phyloP scores from a whole-genome alignment of 2,888 invertebrate genomes.

The Rutpela maculata region DNA sequence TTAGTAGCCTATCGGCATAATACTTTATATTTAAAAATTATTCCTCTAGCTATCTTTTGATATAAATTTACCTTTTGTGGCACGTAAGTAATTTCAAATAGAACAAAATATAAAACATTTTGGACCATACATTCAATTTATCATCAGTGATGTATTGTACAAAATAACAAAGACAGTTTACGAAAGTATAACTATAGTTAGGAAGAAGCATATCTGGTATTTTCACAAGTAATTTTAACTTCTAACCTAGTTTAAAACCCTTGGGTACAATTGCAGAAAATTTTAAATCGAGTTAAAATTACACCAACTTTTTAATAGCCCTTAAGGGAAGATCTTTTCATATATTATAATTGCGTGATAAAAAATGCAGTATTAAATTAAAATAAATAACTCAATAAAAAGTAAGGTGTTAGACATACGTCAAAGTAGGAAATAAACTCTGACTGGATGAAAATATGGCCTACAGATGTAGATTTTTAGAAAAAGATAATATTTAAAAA shows the following conservation, averaged over 20 bases:
- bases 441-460: no score
- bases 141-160: neutral
- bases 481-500: neutral
- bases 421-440: no score
- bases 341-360: no score
- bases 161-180: neutral
- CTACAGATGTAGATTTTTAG: no score
- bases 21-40: no score
- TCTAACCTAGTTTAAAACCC: neutral
- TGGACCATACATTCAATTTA: neutral
- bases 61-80: neutral
- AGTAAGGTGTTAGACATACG: no score
- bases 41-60: no score
- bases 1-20: no score
- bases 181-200: neutral
- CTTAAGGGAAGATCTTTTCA: no score
- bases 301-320: neutral
- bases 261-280: neutral
- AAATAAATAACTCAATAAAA: no score
- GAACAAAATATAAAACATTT: neutral
- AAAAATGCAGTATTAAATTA: no score
- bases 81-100: neutral
- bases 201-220: neutral
- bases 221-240: neutral
- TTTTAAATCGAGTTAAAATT: neutral